Evolutionary conservation across 2,113 vertebrate genomes (phyloP).

Genomic region (Ivindomyrus marchei): DNA sequence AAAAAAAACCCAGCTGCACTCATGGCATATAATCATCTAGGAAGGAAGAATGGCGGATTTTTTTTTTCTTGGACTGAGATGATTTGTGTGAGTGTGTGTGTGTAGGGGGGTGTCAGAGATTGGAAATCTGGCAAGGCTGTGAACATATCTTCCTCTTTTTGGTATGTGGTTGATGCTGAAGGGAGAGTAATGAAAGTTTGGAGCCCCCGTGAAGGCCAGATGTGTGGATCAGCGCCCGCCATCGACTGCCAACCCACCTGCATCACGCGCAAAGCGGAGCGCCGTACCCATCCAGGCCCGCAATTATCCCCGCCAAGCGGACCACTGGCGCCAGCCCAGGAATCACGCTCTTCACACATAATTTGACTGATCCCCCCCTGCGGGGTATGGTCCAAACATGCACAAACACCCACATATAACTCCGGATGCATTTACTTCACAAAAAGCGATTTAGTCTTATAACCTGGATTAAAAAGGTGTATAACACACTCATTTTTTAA

Average conservation of each 20-base stretch:
- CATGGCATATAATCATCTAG: not conserved
- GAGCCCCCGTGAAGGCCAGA: slow-evolving; percentile 49
- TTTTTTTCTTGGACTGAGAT: not conserved
- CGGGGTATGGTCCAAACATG: slow-evolving; percentile 45
- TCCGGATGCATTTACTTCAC: not conserved
- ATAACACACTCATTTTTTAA: not conserved
- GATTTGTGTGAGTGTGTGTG: not conserved
- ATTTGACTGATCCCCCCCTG: slow-evolving; percentile 59
- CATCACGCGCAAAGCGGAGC: slow-evolving; percentile 41
- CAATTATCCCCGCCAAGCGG: slow-evolving; percentile 30
- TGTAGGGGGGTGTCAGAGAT: slow-evolving; percentile 34
- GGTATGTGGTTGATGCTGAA: slow-evolving; percentile 41
- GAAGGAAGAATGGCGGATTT: not conserved
- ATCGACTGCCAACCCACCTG: slow-evolving; percentile 57
- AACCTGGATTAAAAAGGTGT: not conserved
- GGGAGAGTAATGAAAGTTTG: slow-evolving; percentile 49
- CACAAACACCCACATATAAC: not conserved
- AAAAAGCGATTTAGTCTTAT: not conserved
- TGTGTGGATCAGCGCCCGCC: slow-evolving; percentile 50
- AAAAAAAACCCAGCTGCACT: not conserved
- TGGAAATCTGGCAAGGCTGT: slow-evolving; percentile 36
- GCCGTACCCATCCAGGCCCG: slow-evolving; percentile 37
- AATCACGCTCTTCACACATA: slow-evolving; percentile 61
- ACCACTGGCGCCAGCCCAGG: slow-evolving; percentile 50
- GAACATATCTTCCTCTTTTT: slow-evolving; percentile 27